Base-by-base conservation (phyloP, 2,888 invertebrate genomes). In the Mesochorus sp. region DNA sequence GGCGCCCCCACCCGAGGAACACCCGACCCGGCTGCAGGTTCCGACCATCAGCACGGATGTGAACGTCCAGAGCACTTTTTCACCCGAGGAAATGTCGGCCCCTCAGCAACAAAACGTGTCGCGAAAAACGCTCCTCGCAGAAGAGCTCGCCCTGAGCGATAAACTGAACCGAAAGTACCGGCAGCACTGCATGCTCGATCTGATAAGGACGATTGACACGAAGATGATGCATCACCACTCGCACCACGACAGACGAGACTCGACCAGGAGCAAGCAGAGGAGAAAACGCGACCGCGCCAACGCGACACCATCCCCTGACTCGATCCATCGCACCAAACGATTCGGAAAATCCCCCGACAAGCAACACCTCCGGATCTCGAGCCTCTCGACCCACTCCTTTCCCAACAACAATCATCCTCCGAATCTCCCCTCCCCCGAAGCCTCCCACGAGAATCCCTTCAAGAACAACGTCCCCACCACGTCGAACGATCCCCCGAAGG, bases 201-300 rank as follows among this genome's bases (percentile, higher is more conserved):
- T 91, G n/a, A 86, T 90, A 0, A 82, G 80, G 34, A 73, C 87
- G n/a, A 90, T 91, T 14, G 90, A 91, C 51, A 80, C 87, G 1
- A 86, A 86, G 47, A 88, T 91, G 90, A 85, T 91, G 85, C 66
- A 76, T 0, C 87, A 85, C 49, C 73, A 81, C 12, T 39, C 31
- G 37, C 82, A 82, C n/a, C 77, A 80, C n/a, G 81, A 82, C 0
- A 80, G 80, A 21, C 80, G 77, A 17, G 84, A 84, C 59, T 84
- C 84, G 0, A 80, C 74, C 8, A 81, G 62, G 3, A 82, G 84
- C 44, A 85, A 71, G n/a, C 71, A 71, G 34, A 76, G 59, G n/a
- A 86, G 80, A 24, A 83, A 68, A 21, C 79, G 80, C 5, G 81
- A 81, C 0, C 78, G 49, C 8, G 72, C 70, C 2, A 84, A 82